Evolutionary conservation across 2,113 vertebrate species (phyloP), one percentile per base, ranked within the genome.

Genomic region (Varanus salvator): DNA sequence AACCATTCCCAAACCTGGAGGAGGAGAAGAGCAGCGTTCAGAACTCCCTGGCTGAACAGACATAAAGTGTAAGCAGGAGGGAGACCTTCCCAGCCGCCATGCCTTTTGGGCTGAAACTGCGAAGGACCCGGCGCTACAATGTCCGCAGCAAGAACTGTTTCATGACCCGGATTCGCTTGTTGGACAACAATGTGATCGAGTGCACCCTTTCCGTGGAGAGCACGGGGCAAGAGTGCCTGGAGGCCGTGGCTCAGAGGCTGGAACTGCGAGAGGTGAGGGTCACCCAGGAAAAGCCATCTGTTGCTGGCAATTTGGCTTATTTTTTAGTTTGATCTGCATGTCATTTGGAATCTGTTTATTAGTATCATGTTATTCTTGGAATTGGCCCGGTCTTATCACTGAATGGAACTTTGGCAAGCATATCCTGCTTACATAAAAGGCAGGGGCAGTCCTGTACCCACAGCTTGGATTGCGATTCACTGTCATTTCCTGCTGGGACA

Each of bases 131-230:
- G 93, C 98, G 99, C 96, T 99, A 99, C 97, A 99, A 99, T 0
- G 99, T 99, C 94, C 93, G 99, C 92, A 99, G 98, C 97, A 99
- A 99, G 97, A 99, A 99, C 96, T 99, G 98, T 96, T 99, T 99
- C 64, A 98, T 99, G 95, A 99, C 98, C 0, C 97, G 98, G 87
- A 99, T 99, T 92, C 98, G 98, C 89, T 97, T 99, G 93, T 93
- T 99, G 97, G 98, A 99, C 97, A 97, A 84, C 97, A 98, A 94
- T 17, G 98, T 98, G 83, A 99, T 99, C 6, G 99, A 99, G 94
- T 99, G 98, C 94, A 99, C 99, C 0, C 97, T 99, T 92, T 99
- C 98, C 0, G 98, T 99, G 97, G 99, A 99, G 92, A 98, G 99
- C 94, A 99, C 99, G 0, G 99, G 99, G 15, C 98, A 98, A 94